Evolutionary conservation across 2,797 vertebrate species (phyloP).

Genomic region (Thaleichthys pacificus): DNA sequence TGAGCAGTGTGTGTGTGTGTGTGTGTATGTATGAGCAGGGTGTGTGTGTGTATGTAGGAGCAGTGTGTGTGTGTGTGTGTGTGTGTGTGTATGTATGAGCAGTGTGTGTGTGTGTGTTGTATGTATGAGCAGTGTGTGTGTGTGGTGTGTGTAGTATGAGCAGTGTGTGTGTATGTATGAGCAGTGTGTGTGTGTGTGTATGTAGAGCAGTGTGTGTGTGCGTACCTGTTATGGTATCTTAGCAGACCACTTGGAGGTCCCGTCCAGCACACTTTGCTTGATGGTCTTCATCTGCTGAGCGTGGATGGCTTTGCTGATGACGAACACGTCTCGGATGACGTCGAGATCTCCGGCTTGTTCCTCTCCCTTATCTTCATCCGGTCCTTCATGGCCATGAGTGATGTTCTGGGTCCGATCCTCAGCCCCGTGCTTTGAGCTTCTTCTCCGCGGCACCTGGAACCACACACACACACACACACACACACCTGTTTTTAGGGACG

Average conservation of each 20-base stretch:
- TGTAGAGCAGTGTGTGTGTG: too few relatives aligned
- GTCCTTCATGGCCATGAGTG: slow-evolving; percentile 99
- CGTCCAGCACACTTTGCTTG: slow-evolving; percentile 96
- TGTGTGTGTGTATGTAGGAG: slow-evolving; percentile 48
- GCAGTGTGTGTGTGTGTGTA: too few relatives aligned
- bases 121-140: too few relatives aligned
- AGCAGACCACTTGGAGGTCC: slow-evolving; percentile 98
- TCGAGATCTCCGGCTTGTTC: slow-evolving; percentile 97
- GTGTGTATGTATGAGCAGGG: too few relatives aligned
- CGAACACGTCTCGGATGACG: slow-evolving; percentile 91
- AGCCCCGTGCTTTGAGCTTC: slow-evolving; percentile 93
- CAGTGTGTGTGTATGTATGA: too few relatives aligned
- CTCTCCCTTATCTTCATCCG: slow-evolving; percentile 97
- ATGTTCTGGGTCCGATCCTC: slow-evolving; percentile 97
- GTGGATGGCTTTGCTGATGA: slow-evolving; percentile 85
- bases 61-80: too few relatives aligned
- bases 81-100: too few relatives aligned
- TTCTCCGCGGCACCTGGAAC: slow-evolving; percentile 91
- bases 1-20: too few relatives aligned
- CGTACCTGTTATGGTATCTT: slow-evolving; percentile 97
- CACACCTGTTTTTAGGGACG: too few relatives aligned
- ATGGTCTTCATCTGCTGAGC: slow-evolving; percentile 97
- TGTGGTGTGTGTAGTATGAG: too few relatives aligned
- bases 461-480: too few relatives aligned
- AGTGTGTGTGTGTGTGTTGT: too few relatives aligned